Evolutionary conservation across 2,797 vertebrate genomes (phyloP), one percentile per base, ranked within the genome.

Genomic region (Sebastiscus albofasciatus): DNA sequence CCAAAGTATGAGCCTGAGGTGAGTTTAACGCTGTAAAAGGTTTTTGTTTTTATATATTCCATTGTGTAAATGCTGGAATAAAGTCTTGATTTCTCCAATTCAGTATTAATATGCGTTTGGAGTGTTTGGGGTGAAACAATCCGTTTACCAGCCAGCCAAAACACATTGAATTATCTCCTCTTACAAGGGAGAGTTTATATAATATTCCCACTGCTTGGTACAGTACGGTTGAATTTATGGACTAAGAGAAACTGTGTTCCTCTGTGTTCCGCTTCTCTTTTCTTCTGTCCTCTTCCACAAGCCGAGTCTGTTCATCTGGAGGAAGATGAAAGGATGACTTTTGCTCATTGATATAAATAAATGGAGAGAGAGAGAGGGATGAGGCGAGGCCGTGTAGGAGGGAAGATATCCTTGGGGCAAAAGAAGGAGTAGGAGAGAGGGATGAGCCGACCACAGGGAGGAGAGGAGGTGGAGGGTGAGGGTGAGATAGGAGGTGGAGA

Each of bases 321-420:
- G 94, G 94, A 94, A 94, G 94, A 95, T 94, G 91, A 95, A 95
- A 94, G 88, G 85, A 79, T 92, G 94, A 94, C 92, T 94, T 94
- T 93, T 94, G 93, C 91, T 93, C 93, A 93, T 91, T 93, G 94
- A 91, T 95, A 95, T 95, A 95, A 95, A 95, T 95, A 95, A 92
- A 95, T 90, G 90, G 93, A 93, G 87, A 90, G 84, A 89, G 82
- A 90, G 87, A 90, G 78, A 90, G 87, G 85, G 86, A 87, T 90
- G 89, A 90, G 89, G 85, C 84, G 87, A 92, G 80, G 85, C 87
- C 69, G 84, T 92, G 94, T 95, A 86, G 93, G 94, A 94, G 93
- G 92, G 89, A 88, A 92, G 89, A 90, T 94, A 87, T 93, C 90
- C 94, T 94, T 90, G 91, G 92, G 94, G 94, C 92, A 86, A 93